These are phyloP conservation scores for Brachypteracias leptosomus DNA, from an alignment of 2,113 vertebrate species.

Conservation along the genomic window DNA sequence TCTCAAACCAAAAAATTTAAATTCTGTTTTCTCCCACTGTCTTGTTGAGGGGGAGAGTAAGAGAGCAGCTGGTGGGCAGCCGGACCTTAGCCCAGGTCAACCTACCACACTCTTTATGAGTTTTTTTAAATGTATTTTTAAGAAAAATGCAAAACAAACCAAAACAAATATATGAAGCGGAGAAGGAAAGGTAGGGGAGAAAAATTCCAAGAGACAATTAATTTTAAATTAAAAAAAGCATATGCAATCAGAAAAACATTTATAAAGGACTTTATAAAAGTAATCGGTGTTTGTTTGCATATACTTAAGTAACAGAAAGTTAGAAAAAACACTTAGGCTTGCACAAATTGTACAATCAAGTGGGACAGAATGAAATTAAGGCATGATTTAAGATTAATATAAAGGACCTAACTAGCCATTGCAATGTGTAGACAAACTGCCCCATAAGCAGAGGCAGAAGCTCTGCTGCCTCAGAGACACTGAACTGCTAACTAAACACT, in stretches of 20 bases:
- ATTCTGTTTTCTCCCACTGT: not conserved
- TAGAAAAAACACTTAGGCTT: not conserved
- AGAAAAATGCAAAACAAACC: not conserved
- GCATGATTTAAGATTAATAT: not conserved
- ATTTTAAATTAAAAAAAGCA: not conserved
- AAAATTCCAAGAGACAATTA: not conserved
- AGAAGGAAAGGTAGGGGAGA: not conserved
- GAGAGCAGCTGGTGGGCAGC: rapidly evolving
- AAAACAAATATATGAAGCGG: not conserved
- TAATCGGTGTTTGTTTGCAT: not conserved
- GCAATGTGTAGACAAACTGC: not conserved
- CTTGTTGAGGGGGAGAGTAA: not conserved
- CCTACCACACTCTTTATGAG: not conserved
- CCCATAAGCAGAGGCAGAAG: not conserved
- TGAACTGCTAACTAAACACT: not conserved
- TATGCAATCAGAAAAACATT: not conserved
- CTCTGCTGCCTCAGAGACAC: not conserved
- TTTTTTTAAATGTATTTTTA: not conserved
- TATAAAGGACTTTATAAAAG: not conserved
- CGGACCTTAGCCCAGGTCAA: not conserved
- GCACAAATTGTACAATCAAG: not conserved
- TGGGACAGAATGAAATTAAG: not conserved
- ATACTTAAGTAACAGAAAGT: not conserved
- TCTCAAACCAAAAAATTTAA: not conserved
- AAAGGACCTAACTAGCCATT: not conserved